Evolutionary conservation across 2,888 invertebrate genomes (phyloP), one percentile per base, ranked within the genome.

Genomic region (Eilema sororculum): DNA sequence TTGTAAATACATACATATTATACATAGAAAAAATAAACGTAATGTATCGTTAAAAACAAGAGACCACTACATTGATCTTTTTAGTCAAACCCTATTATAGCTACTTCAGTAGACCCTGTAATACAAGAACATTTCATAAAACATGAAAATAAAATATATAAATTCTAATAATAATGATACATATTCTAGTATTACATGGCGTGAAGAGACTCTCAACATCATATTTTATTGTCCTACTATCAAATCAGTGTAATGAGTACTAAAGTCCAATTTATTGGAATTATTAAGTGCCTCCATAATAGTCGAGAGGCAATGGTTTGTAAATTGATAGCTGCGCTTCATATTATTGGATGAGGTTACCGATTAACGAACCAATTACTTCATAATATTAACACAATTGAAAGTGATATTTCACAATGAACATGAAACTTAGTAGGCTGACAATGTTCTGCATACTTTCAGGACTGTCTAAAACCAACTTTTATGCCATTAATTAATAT

Each of bases 341-440:
- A 33, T 68, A 68, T 65, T 69, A 72, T 58, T 52, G 52, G 71
- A 78, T 69, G 69, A 72, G 76, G 60, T 78, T 66, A n/a, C 62
- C 60, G 65, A 60, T 71, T 67, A 28, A 72, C 70, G 67, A 71
- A 73, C 73, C 66, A 74, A 78, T 63, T 72, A 72, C 20, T 66
- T 41, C 58, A 67, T 63, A 68, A 69, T 62, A 59, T 68, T 25
- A 68, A 37, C 56, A 62, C 62, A 57, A 62, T 68, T 62, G 20
- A 62, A 68, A 62, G 24, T 46, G 25, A 52, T 52, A 52, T 67
- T 62, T 68, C 57, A 57, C 52, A 67, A 52, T 22, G 28, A 67
- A 67, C 59, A 52, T 61, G 60, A 46, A 60, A 22, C 59, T 59
- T n/a, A 41, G 46, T 46, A 46, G 46, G 20, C 6, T 41, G 41